Evolutionary conservation across 64 coral and sea anemone genomes (phyloP).

Genomic region (Acropora tenuis): DNA sequence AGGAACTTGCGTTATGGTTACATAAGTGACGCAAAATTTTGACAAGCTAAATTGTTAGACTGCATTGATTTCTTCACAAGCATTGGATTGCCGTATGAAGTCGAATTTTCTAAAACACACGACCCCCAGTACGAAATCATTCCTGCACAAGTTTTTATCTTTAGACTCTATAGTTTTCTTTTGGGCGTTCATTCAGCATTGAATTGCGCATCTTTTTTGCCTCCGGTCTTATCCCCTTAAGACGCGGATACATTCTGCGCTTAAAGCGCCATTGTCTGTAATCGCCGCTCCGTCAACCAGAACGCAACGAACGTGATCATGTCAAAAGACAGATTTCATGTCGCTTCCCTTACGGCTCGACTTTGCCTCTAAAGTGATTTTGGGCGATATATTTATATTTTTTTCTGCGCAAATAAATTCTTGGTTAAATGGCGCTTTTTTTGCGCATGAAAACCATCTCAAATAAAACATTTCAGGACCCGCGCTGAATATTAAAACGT

Average conservation of each 20-base stretch:
- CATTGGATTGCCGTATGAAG: too few species aligned
- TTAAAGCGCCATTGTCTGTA: not conserved
- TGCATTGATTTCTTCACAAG: too few species aligned
- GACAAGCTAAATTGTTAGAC: too few species aligned
- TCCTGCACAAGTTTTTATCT: too few species aligned
- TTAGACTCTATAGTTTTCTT: too few species aligned
- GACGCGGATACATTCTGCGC: not conserved
- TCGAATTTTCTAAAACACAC: too few species aligned
- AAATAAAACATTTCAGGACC: not conserved
- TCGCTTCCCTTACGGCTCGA: not conserved
- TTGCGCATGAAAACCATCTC: not conserved
- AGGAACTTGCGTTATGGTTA: too few species aligned
- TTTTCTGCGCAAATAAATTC: not conserved
- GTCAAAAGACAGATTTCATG: not conserved
- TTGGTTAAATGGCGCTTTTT: not conserved
- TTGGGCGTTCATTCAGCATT: too few species aligned
- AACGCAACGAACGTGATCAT: not conserved
- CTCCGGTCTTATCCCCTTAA: not conserved
- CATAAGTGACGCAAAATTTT: too few species aligned
- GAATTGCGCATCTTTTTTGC: not conserved
- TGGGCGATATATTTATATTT: not conserved
- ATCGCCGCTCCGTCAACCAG: not conserved
- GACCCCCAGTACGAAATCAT: too few species aligned
- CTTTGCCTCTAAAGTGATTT: not conserved
- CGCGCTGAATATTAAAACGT: not conserved